phyloP scores from a whole-genome alignment of 2,113 vertebrate genomes.

The Ammodytes dubius region DNA sequence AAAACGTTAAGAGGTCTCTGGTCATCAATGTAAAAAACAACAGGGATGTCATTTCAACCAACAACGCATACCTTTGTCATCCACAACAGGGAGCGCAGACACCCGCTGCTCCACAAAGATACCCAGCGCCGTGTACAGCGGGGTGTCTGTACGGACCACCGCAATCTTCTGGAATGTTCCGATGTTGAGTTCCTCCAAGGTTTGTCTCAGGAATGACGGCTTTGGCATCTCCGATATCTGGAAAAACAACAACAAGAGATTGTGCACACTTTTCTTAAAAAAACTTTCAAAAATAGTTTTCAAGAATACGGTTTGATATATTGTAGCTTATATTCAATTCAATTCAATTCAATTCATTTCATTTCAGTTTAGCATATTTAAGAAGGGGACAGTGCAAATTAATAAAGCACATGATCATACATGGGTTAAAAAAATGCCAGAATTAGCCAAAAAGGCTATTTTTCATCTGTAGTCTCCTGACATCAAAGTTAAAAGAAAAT shows the following conservation, averaged over 20 bases:
- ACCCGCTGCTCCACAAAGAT: slow-evolving; percentile 98
- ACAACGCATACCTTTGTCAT: slow-evolving; percentile 89
- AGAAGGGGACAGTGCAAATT: too few species aligned
- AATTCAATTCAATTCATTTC: too few species aligned
- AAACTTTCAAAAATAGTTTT: neutral
- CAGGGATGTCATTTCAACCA: neutral
- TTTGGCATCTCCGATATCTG: slow-evolving; percentile 98
- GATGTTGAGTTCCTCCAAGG: slow-evolving; percentile 91
- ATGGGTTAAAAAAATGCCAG: too few species aligned
- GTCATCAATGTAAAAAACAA: slow-evolving; percentile 5
- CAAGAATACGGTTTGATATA: neutral
- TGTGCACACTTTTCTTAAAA: neutral
- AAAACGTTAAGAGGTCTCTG: neutral
- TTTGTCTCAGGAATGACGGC: slow-evolving; percentile 90
- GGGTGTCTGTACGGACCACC: slow-evolving; percentile 91
- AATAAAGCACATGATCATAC: too few species aligned
- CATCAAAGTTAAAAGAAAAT: too few species aligned
- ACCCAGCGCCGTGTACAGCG: slow-evolving; percentile 94
- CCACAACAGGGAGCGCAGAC: slow-evolving; percentile 94
- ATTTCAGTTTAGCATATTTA: too few species aligned
- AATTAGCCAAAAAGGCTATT: too few species aligned
- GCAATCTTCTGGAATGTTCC: slow-evolving; percentile 96
- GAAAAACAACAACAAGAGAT: slow-evolving; percentile 32
- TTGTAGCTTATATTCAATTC: neutral
- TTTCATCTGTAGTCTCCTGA: too few species aligned